phyloP scores from a whole-genome alignment of 2,113 vertebrate genomes.

The Petaurus breviceps region DNA sequence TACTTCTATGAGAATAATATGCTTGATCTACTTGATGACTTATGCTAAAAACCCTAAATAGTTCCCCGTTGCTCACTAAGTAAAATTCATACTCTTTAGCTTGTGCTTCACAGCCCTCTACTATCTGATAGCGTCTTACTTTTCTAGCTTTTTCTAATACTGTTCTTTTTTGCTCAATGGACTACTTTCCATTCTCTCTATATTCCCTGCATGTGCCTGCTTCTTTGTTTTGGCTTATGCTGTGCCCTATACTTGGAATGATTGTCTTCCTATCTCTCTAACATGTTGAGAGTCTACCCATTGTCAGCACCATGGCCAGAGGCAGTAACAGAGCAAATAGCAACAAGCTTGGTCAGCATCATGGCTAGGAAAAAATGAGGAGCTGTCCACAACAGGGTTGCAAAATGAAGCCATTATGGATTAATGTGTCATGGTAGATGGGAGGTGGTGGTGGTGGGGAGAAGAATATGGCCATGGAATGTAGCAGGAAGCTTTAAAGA shows the following conservation, averaged over 20 bases:
- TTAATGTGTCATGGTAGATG: neutral
- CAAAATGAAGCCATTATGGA: neutral
- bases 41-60: neutral
- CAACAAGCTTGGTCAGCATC: neutral
- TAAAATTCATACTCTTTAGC: neutral
- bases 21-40: neutral
- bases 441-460: neutral
- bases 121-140: neutral
- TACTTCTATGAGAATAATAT: neutral
- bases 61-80: neutral
- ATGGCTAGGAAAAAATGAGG: neutral
- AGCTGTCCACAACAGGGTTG: neutral
- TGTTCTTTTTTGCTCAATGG: neutral
- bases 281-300: neutral
- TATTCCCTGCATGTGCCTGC: neutral
- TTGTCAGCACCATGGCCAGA: neutral
- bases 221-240: neutral
- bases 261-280: neutral
- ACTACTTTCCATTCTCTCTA: neutral
- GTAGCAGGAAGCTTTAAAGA: neutral
- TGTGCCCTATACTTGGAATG: neutral
- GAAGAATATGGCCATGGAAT: neutral
- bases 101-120: neutral
- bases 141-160: neutral
- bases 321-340: neutral